A percentile compares a stretch with the other conserved stretches of the same genome.
phyloP scores from a whole-genome alignment of 1,140 invertebrate genomes.

The Macrobrachium rosenbergii region DNA sequence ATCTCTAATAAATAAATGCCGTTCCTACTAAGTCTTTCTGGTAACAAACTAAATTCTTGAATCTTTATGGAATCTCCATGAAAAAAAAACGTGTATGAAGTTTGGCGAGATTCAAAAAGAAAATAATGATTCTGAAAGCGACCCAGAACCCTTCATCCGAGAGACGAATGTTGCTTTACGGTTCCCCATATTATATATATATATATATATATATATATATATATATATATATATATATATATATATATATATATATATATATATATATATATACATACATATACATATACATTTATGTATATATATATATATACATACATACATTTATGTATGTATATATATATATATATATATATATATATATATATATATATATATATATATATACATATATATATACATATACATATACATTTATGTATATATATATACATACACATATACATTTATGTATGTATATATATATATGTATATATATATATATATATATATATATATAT shows the following conservation, averaged over 20 bases:
- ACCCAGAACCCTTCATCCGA: too few species aligned
- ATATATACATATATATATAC: background rate
- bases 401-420: background rate
- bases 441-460: slow-evolving; percentile 27
- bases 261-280: slow-evolving; percentile 4
- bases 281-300: slow-evolving; percentile 31
- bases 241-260: slow-evolving; percentile 41
- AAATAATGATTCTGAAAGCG: too few species aligned
- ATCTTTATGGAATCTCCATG: too few species aligned
- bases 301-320: slow-evolving; percentile 34
- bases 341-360: slow-evolving; percentile 8
- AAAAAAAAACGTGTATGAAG: too few species aligned
- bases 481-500: slow-evolving; percentile 44
- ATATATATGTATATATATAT: slow-evolving; percentile 24
- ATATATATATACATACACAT: slow-evolving; percentile 1
- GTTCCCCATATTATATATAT: background rate
- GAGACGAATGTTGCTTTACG: too few species aligned
- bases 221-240: slow-evolving; percentile 35
- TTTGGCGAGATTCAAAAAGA: too few species aligned
- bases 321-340: slow-evolving; percentile 19
- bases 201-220: slow-evolving; percentile 22
- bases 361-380: slow-evolving; percentile 1
- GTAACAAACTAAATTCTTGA: too few species aligned
- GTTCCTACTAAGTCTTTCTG: too few species aligned
- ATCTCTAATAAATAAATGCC: too few species aligned